Base-by-base conservation (phyloP, 1,140 invertebrate genomes). In the Philotrypesis tridentata region DNA sequence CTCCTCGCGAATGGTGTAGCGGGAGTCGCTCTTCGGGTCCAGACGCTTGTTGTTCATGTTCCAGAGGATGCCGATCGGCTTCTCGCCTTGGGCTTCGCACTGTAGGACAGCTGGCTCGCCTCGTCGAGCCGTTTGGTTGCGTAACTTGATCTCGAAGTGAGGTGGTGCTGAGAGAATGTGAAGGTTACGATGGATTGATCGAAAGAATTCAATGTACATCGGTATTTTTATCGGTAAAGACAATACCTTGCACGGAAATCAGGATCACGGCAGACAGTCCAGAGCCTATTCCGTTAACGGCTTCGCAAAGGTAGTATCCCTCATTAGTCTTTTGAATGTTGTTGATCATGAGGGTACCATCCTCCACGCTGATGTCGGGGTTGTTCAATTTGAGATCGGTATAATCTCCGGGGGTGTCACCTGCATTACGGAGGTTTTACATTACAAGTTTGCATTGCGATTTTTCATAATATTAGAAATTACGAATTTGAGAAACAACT, bases 81-180 rank as follows among this genome's bases (percentile, higher is more conserved):
- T 98, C 92, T 99, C 98, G 75, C 98, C 98, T 87, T 97, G 96
- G n/a, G 97, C 97, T 92, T 98, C 96, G 89, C 98, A 99, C 89
- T 98, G 96, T 75, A 99, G 89, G 29, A 98, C 97, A 40, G 97
- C 96, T 37, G 97, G 97, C 91, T 98, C 97, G 25, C 96, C 97
- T 80, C 96, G 94, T 81, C 96, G 94, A 23, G 97, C 96, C 29
- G 97, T 98, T 90, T 98, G 96, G 87, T 98, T 97, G 71, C 96
- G 93, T 85, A 97, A 94, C 93, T 98, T 98, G 85, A 97, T 97
- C 88, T 97, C 97, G 88, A 98, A 98, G 90, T 98, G 96, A 25
- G 97, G 97, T 82, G 97, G 97, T 85, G 97, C 97, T 97, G 85
- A 71, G 93, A 92, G 86, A 83, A 84, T 73, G 6, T 71, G 82